phyloP scores from a whole-genome alignment of 2,888 invertebrate genomes.

The Agrotis exclamationis region DNA sequence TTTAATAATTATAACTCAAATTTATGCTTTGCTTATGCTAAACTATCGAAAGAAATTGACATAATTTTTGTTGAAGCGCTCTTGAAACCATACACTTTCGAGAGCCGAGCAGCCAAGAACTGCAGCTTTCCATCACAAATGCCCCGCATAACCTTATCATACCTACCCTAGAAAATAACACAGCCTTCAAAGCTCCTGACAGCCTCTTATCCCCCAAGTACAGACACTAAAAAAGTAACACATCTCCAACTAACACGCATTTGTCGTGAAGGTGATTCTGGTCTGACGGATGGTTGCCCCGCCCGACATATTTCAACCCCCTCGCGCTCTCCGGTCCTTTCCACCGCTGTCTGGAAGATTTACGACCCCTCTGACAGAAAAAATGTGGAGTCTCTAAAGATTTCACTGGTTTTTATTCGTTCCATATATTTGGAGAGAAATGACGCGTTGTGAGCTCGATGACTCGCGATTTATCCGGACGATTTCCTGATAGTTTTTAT shows the following conservation, averaged over 20 bases:
- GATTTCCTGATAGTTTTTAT: slow-evolving; percentile 61
- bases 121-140: background rate
- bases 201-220: slow-evolving; percentile 24
- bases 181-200: slow-evolving; percentile 8
- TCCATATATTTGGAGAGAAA: slow-evolving; percentile 85
- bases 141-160: background rate
- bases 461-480: slow-evolving; percentile 77
- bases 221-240: slow-evolving; percentile 51
- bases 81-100: too few species aligned
- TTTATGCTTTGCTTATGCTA: too few species aligned
- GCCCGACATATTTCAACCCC: slow-evolving; percentile 77
- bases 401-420: slow-evolving; percentile 82
- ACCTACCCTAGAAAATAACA: slow-evolving; percentile 1
- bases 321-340: slow-evolving; percentile 56
- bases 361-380: slow-evolving; percentile 77
- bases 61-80: too few species aligned
- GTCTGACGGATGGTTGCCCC: slow-evolving; percentile 74
- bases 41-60: too few species aligned
- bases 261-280: slow-evolving; percentile 78
- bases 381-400: slow-evolving; percentile 81
- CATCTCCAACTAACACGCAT: slow-evolving; percentile 68
- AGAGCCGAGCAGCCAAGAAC: too few species aligned
- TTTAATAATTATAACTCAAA: too few species aligned
- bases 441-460: slow-evolving; percentile 74
- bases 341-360: slow-evolving; percentile 76